Percentiles rank a stretch among this genome's conserved stretches.
phyloP scores from a whole-genome alignment of 92 coral and sea anemone genomes.

The Siderastrea radians region DNA sequence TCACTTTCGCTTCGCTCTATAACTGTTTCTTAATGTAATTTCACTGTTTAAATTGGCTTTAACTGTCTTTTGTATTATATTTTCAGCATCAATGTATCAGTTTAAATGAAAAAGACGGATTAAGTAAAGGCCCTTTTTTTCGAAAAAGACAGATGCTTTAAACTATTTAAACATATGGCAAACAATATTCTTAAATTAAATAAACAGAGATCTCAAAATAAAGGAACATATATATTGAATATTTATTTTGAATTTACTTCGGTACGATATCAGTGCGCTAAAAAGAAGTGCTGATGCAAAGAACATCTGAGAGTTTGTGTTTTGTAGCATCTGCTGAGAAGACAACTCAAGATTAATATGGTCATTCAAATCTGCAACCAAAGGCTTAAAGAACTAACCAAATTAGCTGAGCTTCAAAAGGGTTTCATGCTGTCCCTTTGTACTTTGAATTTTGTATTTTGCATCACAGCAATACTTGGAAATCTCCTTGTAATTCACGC shows the following conservation, averaged over 20 bases:
- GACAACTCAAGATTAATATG: neutral
- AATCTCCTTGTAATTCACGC: slow-evolving; percentile 49
- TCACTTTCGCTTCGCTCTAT: neutral
- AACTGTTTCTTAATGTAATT: neutral
- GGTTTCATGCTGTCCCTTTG: slow-evolving; percentile 34
- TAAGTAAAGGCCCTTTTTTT: neutral
- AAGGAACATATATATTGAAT: neutral
- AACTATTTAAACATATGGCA: neutral
- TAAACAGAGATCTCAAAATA: neutral
- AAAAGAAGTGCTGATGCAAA: neutral
- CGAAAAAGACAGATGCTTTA: neutral
- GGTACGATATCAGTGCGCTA: neutral
- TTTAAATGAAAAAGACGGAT: neutral
- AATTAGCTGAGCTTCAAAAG: slow-evolving; percentile 11
- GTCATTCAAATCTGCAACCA: slow-evolving; percentile 9
- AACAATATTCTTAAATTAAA: neutral
- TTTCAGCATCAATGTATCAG: neutral
- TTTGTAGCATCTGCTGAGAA: neutral
- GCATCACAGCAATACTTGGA: slow-evolving; percentile 33
- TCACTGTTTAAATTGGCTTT: neutral
- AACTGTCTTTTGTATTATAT: no score
- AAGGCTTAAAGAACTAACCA: slow-evolving; percentile 21
- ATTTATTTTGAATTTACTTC: neutral
- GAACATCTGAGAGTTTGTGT: neutral
- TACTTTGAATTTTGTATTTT: slow-evolving; percentile 34